A percentile compares a stretch with the other conserved stretches of the same genome.
Evolutionary conservation across 2,888 invertebrate genomes (phyloP).

Genomic region (Acanthoscelides obtectus): DNA sequence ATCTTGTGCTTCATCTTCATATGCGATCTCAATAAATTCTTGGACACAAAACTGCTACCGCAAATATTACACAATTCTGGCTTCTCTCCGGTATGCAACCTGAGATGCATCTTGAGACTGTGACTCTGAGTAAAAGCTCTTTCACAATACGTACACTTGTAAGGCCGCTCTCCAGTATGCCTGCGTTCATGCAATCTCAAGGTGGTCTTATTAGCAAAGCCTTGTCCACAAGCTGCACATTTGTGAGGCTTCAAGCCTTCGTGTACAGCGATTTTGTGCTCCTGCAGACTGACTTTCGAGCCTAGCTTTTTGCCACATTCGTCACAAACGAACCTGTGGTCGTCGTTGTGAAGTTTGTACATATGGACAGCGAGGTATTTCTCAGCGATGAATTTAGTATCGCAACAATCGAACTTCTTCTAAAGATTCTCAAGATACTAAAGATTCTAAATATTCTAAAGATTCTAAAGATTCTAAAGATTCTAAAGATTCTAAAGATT

Average conservation of each 20-base stretch:
- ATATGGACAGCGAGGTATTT: conserved; percentile 29
- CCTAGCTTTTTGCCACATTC: conserved; percentile 51
- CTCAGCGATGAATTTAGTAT: conserved; percentile 26
- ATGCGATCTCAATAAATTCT: conserved; percentile 32
- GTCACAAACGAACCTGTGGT: conserved; percentile 43
- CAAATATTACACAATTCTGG: conserved; percentile 47
- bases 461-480: too few relatives aligned
- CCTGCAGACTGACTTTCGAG: conserved; percentile 34
- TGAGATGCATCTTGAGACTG: conserved; percentile 27
- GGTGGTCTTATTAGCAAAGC: conserved; percentile 54
- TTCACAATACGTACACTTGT: conserved; percentile 52
- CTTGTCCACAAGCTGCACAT: conserved; percentile 54
- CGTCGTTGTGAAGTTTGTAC: conserved; percentile 24
- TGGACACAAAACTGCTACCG: conserved; percentile 33
- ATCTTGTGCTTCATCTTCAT: conserved; percentile 38
- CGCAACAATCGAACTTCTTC: conserved; percentile 29
- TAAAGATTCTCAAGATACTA: too few relatives aligned
- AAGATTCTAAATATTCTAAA: too few relatives aligned
- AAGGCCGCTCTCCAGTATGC: conserved; percentile 53
- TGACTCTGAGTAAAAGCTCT: conserved; percentile 49
- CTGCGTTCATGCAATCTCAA: conserved; percentile 52
- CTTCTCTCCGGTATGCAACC: conserved; percentile 46
- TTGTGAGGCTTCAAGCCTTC: conserved; percentile 45
- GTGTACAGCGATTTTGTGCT: conserved; percentile 32
- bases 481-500: too few relatives aligned